Evolutionary conservation across 2,113 vertebrate species (phyloP), one percentile per base, ranked within the genome.

Genomic region (Apteryx owenii): DNA sequence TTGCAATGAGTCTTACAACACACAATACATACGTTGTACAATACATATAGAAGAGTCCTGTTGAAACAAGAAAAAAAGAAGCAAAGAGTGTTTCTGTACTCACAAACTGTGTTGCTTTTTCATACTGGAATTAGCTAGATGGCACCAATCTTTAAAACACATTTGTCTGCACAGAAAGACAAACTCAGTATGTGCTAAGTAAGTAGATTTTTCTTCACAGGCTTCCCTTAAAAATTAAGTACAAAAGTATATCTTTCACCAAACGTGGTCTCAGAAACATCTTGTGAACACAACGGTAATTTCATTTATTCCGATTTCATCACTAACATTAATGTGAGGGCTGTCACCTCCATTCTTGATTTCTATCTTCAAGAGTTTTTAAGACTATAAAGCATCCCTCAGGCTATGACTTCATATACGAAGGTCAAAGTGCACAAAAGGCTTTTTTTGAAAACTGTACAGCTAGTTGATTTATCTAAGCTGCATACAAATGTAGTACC

Each of bases 291-390:
- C n/a, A 62, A 8, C 60, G 33, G 9, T 42, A 48, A 75, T 76
- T 90, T 51, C 81, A 54, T 75, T 95, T 88, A 46, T 60, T 69
- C 25, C 71, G 68, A 93, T 94, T 91, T 89, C 31, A 97, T 90
- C 71, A 48, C 71, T 64, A 73, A 8, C 29, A 72, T 82, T 94
- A 93, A 33, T 0, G 5, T 2, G 17, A 85, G 3, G 4, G 42
- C 28, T 93, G 62, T 81, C 33, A 62, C 85, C 58, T 85, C 68
- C 44, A 48, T 73, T 92, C 40, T 51, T 83, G 81, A 94, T 81
- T 82, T 64, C 58, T 81, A 92, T 91, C 93, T 91, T 83, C 71
- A 91, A 68, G 9, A 85, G 42, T 56, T 94, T 95, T 85, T 20
- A 62, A 78, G 85, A 83, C 66, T 89, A 70, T 88, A 77, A 56